These are phyloP conservation scores for Eueremaeus valkanovi DNA, from an alignment of 2,888 invertebrate species.

Conservation along the genomic window DNA sequence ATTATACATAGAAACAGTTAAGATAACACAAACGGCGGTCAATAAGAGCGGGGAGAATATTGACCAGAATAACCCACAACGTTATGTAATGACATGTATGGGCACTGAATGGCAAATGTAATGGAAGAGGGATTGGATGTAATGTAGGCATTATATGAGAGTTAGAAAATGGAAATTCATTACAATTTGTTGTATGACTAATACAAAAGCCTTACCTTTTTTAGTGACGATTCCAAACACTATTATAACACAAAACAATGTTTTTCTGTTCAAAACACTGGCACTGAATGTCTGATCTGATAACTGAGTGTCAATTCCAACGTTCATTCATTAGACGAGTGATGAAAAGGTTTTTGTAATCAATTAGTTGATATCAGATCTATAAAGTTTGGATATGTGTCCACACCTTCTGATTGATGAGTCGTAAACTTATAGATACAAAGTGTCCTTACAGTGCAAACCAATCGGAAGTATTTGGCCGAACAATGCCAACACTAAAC, in stretches of 20 bases:
- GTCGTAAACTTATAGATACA: not conserved
- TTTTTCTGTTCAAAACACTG: not conserved
- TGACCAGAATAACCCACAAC: slow-evolving; percentile 23
- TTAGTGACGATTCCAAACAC: not conserved
- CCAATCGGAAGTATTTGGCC: not conserved
- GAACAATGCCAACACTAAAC: not conserved
- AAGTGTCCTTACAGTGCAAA: not conserved
- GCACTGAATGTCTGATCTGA: not conserved
- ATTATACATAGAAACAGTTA: slow-evolving; percentile 13
- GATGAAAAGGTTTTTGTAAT: not conserved
- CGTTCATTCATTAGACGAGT: not conserved
- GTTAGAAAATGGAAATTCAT: slow-evolving; percentile 5
- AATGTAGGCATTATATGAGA: slow-evolving; percentile 21
- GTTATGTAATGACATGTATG: slow-evolving; percentile 14
- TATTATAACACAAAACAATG: not conserved
- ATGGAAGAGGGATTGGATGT: too few relatives aligned
- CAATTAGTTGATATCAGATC: not conserved
- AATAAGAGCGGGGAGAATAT: not conserved
- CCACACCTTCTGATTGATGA: not conserved
- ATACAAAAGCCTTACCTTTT: not conserved
- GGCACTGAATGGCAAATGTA: not conserved
- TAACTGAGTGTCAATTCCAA: not conserved
- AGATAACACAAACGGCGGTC: slow-evolving; percentile 26
- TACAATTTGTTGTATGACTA: not conserved
- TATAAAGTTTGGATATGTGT: not conserved